phyloP scores from a whole-genome alignment of 2,113 vertebrate genomes.

The Lepus timidus region DNA sequence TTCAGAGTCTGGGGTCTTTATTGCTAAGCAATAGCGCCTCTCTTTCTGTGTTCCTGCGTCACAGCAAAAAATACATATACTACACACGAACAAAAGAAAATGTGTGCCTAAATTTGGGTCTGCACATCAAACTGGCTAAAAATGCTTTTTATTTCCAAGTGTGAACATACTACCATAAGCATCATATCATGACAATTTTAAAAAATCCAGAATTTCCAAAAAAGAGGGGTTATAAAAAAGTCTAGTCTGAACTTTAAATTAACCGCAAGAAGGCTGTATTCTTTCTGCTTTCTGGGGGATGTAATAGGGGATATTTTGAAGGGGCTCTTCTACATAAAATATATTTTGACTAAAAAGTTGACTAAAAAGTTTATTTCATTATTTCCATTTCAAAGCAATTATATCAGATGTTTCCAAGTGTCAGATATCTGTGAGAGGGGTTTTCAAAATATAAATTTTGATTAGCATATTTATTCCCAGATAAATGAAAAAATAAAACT shows the following conservation, averaged over 20 bases:
- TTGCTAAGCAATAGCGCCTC: background rate
- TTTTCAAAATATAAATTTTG: background rate
- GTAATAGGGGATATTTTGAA: constrained; percentile 1
- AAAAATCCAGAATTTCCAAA: background rate
- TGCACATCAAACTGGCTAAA: background rate
- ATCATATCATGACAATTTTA: background rate
- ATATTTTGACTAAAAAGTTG: constrained; percentile 25
- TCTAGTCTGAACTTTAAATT: constrained; percentile 10
- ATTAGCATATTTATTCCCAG: constrained; percentile 5
- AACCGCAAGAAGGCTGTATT: background rate
- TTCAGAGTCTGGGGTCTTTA: background rate
- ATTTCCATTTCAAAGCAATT: constrained; percentile 6
- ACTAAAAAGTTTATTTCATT: background rate
- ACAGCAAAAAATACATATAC: background rate
- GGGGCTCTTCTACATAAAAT: background rate
- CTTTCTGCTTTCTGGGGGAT: background rate
- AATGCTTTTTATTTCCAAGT: background rate
- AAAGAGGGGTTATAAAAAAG: background rate
- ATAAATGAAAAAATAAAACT: constrained; percentile 10
- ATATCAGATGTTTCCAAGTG: background rate
- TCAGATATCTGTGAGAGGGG: background rate
- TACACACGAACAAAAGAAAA: background rate
- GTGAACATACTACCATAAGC: background rate
- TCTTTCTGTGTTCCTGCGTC: background rate
- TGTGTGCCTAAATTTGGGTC: background rate